A percentile compares a stretch with the other conserved stretches of the same genome.
These are phyloP conservation scores for Drosophila miranda DNA, from an alignment of 1,140 invertebrate genomes.

Conservation along the genomic window DNA sequence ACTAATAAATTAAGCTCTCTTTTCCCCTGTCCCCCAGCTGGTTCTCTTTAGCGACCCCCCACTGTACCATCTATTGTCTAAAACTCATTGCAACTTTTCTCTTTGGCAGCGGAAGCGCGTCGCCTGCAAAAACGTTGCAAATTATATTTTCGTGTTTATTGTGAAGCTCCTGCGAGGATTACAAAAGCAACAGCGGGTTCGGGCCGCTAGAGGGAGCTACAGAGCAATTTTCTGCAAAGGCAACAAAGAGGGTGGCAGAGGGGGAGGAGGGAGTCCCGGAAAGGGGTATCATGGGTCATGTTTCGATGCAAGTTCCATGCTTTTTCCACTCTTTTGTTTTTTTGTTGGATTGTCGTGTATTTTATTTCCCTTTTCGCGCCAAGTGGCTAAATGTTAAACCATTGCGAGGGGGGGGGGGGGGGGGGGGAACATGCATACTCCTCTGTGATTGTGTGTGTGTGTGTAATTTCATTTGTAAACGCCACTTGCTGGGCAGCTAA, in stretches of 20 bases:
- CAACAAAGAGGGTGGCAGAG: constrained; percentile 3
- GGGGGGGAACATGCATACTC: constrained; percentile 28
- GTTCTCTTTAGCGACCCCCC: not conserved
- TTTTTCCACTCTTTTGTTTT: constrained; percentile 14
- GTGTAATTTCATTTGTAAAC: constrained; percentile 78
- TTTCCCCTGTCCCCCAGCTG: too few species aligned
- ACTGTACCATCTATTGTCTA: constrained; percentile 43
- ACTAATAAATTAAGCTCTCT: too few species aligned
- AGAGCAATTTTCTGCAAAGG: constrained; percentile 23
- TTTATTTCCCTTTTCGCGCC: constrained; percentile 67
- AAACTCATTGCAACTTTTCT: constrained; percentile 47
- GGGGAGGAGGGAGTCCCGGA: not conserved
- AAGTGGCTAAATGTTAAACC: constrained; percentile 76
- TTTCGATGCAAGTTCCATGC: constrained; percentile 47
- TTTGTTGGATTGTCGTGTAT: constrained; percentile 55
- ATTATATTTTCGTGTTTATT: constrained; percentile 81
- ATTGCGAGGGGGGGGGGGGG: constrained; percentile 28
- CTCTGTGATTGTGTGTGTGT: constrained; percentile 27
- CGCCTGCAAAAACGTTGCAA: constrained; percentile 65
- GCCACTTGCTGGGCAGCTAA: constrained; percentile 77
- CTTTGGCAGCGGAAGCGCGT: constrained; percentile 51
- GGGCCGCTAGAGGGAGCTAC: constrained; percentile 19
- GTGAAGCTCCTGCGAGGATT: constrained; percentile 70
- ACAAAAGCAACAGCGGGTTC: constrained; percentile 47
- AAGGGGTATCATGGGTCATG: constrained; percentile 8